These are phyloP conservation scores for Callipepla californica DNA, from an alignment of 2,113 vertebrate genomes.

Conservation along the genomic window DNA sequence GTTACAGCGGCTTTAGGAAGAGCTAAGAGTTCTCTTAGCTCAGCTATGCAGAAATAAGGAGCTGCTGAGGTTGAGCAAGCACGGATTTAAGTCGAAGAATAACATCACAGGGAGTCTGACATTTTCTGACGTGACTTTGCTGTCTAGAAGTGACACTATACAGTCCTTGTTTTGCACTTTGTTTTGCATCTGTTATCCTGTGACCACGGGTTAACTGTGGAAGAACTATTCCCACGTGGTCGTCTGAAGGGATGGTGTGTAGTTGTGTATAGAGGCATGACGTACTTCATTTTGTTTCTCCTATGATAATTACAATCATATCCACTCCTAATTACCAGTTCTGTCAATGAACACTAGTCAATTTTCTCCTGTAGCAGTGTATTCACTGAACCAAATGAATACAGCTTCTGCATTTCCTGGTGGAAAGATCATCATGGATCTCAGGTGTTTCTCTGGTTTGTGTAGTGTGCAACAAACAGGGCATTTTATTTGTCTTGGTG, in stretches of 20 bases:
- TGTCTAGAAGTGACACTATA: background rate
- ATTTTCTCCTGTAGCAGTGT: background rate
- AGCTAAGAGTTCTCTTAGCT: background rate
- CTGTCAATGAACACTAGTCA: background rate
- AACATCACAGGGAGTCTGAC: background rate
- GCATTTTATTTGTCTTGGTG: background rate
- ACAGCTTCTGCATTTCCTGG: constrained; percentile 8
- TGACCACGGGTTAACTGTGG: background rate
- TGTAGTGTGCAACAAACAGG: background rate
- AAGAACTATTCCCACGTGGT: background rate
- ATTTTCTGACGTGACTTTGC: background rate
- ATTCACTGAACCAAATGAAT: constrained; percentile 28
- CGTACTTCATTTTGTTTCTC: constrained; percentile 27
- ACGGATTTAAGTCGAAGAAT: background rate
- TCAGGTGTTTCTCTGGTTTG: background rate
- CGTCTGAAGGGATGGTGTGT: background rate
- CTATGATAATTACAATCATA: constrained; percentile 30
- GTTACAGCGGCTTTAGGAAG: constrained; percentile 80
- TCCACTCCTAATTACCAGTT: constrained; percentile 45
- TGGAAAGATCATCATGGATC: background rate
- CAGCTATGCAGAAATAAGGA: background rate
- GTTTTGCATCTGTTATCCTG: background rate
- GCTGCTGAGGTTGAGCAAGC: background rate
- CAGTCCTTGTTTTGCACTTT: background rate
- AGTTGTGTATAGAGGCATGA: background rate